Conservation (phyloP, 2,888 invertebrate genomes). For the Spatulosminthurus flaviceps region DNA sequence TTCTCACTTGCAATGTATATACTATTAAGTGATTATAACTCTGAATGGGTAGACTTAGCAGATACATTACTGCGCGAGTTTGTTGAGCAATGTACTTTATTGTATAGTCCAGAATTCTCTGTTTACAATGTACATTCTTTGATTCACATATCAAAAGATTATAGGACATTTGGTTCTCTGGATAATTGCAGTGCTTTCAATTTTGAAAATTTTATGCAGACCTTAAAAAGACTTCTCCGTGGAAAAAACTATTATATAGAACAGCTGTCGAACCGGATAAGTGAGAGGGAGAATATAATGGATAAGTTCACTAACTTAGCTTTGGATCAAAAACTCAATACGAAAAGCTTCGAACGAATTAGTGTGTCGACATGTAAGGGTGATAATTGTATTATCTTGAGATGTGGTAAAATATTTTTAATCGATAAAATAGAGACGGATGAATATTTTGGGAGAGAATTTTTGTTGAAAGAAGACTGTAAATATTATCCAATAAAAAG, state of each 20-base stretch:
- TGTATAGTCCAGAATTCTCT: not conserved
- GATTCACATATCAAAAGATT: conserved; percentile 11
- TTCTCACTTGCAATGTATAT: not conserved
- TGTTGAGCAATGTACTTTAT: not conserved
- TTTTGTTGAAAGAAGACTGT: too few relatives aligned
- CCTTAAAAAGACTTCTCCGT: not conserved
- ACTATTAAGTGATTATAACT: not conserved
- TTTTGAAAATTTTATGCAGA: conserved; percentile 36
- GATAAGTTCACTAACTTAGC: too few relatives aligned
- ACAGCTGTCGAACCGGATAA: not conserved
- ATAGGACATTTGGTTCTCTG: not conserved
- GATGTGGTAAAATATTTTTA: too few relatives aligned
- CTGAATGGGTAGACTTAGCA: conserved; percentile 2
- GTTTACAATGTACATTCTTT: conserved; percentile 38
- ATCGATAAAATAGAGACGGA: too few relatives aligned
- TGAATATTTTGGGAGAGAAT: too few relatives aligned
- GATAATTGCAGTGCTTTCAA: conserved; percentile 26
- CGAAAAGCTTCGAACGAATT: too few relatives aligned
- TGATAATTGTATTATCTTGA: too few relatives aligned
- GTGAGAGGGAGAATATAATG: too few relatives aligned
- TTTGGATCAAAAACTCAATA: too few relatives aligned
- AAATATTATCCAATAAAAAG: too few relatives aligned
- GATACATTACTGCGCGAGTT: conserved; percentile 10
- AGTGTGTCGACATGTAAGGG: too few relatives aligned
- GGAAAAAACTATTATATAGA: not conserved